Conservation (phyloP, 2,113 vertebrate genomes). For the Prunella fulvescens region DNA sequence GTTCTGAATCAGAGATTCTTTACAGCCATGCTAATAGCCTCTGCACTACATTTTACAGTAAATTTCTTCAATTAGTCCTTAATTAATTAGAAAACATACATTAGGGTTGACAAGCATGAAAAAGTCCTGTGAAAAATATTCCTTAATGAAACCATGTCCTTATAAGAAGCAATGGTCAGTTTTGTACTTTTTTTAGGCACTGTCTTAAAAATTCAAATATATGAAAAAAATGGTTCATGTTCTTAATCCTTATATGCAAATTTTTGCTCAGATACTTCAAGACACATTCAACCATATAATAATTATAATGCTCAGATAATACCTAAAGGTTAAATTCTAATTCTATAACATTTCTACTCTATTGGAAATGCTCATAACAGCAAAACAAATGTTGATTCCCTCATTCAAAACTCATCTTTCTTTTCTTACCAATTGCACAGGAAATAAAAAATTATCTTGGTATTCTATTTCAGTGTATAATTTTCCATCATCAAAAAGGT, state of each 20-base stretch:
- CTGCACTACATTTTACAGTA: background rate
- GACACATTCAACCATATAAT: background rate
- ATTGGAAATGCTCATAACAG: background rate
- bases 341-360: background rate
- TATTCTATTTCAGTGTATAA: background rate
- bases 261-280: background rate
- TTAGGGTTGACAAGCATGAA: background rate
- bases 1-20: background rate
- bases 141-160: background rate
- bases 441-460: background rate
- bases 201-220: background rate
- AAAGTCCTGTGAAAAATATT: background rate
- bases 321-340: background rate
- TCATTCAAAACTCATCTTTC: background rate
- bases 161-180: background rate
- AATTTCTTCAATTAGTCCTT: background rate
- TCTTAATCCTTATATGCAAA: background rate
- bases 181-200: background rate
- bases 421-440: background rate
- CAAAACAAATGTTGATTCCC: background rate
- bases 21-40: background rate
- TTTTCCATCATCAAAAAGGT: background rate
- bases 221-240: background rate
- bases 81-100: background rate
- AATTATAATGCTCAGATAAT: background rate